These are phyloP conservation scores for Dromiciops gliroides DNA, from an alignment of 2,113 vertebrate species.

Conservation along the genomic window DNA sequence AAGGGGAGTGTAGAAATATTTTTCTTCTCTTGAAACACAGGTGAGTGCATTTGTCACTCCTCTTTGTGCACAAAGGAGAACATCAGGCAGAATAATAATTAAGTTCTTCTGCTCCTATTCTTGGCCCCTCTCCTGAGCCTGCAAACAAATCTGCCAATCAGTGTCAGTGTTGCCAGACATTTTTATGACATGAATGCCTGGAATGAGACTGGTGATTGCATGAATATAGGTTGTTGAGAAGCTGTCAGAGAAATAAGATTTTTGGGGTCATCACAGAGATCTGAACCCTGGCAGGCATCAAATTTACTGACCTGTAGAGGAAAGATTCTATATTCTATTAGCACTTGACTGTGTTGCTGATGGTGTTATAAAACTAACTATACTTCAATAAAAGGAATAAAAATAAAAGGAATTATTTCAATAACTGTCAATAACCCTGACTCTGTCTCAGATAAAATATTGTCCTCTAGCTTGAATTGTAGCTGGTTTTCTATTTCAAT, in stretches of 20 bases:
- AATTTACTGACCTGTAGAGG: background rate
- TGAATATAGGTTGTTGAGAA: conserved; percentile 35
- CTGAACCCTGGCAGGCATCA: background rate
- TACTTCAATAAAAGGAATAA: conserved; percentile 37
- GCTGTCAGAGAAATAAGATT: conserved; percentile 14
- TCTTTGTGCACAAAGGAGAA: background rate
- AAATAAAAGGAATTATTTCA: conserved; percentile 16
- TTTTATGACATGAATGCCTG: conserved; percentile 40
- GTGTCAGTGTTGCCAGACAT: conserved; percentile 30
- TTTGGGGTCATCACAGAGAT: background rate
- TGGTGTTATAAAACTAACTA: conserved; percentile 17
- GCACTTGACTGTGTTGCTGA: background rate
- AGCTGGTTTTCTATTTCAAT: background rate
- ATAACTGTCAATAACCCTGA: conserved; percentile 6
- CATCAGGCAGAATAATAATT: conserved; percentile 44
- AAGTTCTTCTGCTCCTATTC: background rate
- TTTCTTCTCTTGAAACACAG: background rate
- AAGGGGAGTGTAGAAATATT: background rate
- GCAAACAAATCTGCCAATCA: conserved; percentile 44
- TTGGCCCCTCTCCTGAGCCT: conserved; percentile 30
- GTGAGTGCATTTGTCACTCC: background rate
- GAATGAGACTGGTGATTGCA: conserved; percentile 3
- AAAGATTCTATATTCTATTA: background rate
- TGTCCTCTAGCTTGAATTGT: background rate
- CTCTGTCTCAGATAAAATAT: background rate